Evolutionary conservation across 2,113 vertebrate species (phyloP).

Genomic region (Tachysurus fulvidraco): DNA sequence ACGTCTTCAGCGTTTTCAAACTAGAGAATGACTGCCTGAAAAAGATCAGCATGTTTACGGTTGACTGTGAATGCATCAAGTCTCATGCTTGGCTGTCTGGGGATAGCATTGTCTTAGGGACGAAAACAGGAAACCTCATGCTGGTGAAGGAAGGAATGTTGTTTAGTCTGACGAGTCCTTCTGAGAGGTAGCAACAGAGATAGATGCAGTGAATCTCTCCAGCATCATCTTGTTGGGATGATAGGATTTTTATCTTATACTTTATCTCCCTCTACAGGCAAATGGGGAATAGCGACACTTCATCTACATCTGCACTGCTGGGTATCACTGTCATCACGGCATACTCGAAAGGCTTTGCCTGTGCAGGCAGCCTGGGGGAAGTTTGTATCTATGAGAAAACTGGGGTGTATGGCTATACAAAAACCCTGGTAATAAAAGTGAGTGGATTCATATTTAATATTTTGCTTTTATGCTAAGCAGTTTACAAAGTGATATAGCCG

Average conservation of each 20-base stretch:
- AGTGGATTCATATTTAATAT: constrained; percentile 28
- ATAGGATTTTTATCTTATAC: too few relatives aligned
- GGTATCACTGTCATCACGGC: constrained; percentile 75
- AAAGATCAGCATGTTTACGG: constrained; percentile 78
- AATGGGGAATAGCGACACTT: constrained; percentile 50
- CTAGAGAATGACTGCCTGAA: constrained; percentile 82
- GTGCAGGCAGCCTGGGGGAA: constrained; percentile 79
- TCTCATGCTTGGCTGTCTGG: constrained; percentile 84
- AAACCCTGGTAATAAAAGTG: constrained; percentile 83
- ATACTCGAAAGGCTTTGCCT: constrained; percentile 89
- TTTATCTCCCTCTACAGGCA: constrained; percentile 52
- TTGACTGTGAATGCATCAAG: constrained; percentile 79
- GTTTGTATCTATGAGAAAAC: constrained; percentile 85
- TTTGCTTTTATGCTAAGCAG: constrained; percentile 56
- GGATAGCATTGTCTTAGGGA: constrained; percentile 81
- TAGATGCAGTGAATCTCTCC: not conserved
- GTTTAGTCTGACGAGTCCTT: constrained; percentile 18
- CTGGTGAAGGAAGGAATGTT: constrained; percentile 83
- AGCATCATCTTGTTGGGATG: not conserved
- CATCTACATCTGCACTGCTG: constrained; percentile 61
- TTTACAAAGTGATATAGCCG: not conserved
- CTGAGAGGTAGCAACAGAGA: not conserved
- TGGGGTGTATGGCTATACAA: constrained; percentile 74
- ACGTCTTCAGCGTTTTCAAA: constrained; percentile 85
- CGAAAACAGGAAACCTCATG: constrained; percentile 79